Conservation (phyloP, 2,888 invertebrate species). For the Mellilla xanthometata region DNA sequence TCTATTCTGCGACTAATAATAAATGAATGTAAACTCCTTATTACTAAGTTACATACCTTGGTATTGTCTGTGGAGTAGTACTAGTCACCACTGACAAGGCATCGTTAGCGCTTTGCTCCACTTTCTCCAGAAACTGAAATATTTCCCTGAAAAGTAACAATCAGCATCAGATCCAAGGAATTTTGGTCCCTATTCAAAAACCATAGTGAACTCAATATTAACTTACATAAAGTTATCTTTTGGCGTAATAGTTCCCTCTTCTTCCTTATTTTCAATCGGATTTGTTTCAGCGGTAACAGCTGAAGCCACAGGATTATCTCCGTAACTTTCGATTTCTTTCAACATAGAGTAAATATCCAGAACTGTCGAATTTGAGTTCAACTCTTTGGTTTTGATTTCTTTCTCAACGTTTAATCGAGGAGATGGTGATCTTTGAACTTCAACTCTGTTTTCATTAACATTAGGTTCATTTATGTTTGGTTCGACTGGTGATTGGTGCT, state of each 20-base stretch:
- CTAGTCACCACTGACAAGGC: slow-evolving; percentile 69
- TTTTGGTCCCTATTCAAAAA: too few species aligned
- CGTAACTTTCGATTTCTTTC: slow-evolving; percentile 75
- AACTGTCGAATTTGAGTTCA: slow-evolving; percentile 64
- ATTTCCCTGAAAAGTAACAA: slow-evolving; percentile 78
- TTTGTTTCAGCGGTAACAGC: slow-evolving; percentile 38
- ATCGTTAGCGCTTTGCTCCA: slow-evolving; percentile 81
- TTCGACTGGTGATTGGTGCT: slow-evolving; percentile 25
- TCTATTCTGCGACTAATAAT: too few species aligned
- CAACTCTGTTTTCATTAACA: slow-evolving; percentile 26
- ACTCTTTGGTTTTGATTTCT: slow-evolving; percentile 47
- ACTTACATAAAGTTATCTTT: slow-evolving; percentile 74
- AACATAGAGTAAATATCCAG: slow-evolving; percentile 78
- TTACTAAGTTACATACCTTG: slow-evolving; percentile 55
- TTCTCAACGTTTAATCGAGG: slow-evolving; percentile 30
- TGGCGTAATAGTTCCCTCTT: slow-evolving; percentile 49
- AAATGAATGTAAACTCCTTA: too few species aligned
- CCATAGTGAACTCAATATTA: slow-evolving; percentile 25
- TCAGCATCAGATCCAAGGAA: too few species aligned
- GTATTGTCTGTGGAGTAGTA: slow-evolving; percentile 62
- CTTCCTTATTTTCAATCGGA: slow-evolving; percentile 45
- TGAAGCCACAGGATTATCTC: slow-evolving; percentile 62
- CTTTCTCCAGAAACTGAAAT: slow-evolving; percentile 85
- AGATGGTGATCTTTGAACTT: slow-evolving; percentile 19
- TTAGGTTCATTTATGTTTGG: slow-evolving; percentile 19